Evolutionary conservation across 2,113 vertebrate species (phyloP).

Genomic region (Alouatta palliata): DNA sequence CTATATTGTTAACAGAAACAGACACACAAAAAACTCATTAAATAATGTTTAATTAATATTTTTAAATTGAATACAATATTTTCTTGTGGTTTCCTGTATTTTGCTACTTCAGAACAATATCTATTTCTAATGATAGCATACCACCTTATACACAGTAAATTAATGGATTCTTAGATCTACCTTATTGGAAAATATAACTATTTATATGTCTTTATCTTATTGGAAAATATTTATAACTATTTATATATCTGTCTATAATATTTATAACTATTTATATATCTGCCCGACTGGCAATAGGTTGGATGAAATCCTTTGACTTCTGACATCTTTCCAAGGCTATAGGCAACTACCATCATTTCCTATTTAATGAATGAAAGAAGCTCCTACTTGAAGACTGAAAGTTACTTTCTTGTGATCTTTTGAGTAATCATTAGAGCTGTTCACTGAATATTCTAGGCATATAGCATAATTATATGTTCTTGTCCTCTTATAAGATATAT

Average conservation of each 20-base stretch:
- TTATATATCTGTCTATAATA: too few relatives aligned
- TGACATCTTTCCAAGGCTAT: not conserved
- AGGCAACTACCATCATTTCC: not conserved
- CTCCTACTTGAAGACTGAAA: constrained; percentile 15
- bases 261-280: not conserved
- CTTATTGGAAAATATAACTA: not conserved
- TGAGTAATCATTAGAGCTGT: not conserved
- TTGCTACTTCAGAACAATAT: not conserved
- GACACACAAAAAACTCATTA: not conserved
- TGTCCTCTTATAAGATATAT: not conserved
- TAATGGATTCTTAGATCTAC: not conserved
- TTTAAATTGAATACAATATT: not conserved
- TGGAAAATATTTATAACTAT: too few relatives aligned
- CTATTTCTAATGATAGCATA: not conserved
- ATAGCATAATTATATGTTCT: not conserved
- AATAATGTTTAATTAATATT: not conserved
- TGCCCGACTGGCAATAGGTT: not conserved
- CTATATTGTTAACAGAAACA: not conserved
- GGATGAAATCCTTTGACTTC: not conserved
- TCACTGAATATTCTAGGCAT: not conserved
- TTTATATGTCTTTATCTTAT: too few relatives aligned
- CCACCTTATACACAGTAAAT: not conserved
- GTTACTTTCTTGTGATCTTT: not conserved
- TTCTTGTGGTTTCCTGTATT: not conserved
- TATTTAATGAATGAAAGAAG: not conserved